Evolutionary conservation across 2,888 invertebrate species (phyloP).

Genomic region (Drosophila leonis): DNA sequence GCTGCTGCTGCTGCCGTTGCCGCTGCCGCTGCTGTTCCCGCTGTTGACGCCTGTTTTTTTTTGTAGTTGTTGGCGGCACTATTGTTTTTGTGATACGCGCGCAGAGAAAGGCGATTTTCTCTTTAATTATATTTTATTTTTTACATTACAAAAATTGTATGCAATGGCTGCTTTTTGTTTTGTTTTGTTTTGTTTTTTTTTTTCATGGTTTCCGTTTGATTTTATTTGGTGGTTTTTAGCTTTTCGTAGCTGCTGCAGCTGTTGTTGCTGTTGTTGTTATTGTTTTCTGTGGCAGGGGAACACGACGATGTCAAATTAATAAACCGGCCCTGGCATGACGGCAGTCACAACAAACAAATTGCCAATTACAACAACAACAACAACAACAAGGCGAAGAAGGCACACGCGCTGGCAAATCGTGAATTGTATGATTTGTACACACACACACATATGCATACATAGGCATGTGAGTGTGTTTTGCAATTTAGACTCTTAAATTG

Average conservation of each 20-base stretch:
- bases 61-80: slow-evolving; percentile 61
- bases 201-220: slow-evolving; percentile 70
- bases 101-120: slow-evolving; percentile 77
- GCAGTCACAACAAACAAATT: slow-evolving; percentile 39
- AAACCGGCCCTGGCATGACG: slow-evolving; percentile 69
- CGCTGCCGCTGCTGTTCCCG: slow-evolving; percentile 51
- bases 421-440: slow-evolving; percentile 40
- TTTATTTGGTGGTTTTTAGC: slow-evolving; percentile 46
- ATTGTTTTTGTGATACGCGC: slow-evolving; percentile 75
- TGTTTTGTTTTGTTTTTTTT: slow-evolving; percentile 28
- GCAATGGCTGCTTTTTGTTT: slow-evolving; percentile 45
- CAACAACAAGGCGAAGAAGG: slow-evolving; percentile 4
- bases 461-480: slow-evolving; percentile 35
- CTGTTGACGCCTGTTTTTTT: slow-evolving; percentile 59
- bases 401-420: slow-evolving; percentile 44
- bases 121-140: slow-evolving; percentile 78
- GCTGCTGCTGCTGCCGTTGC: slow-evolving; percentile 49
- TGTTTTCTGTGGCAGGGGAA: slow-evolving; percentile 52
- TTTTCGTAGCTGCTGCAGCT: slow-evolving; percentile 16
- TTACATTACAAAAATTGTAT: slow-evolving; percentile 66
- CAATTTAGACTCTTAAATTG: slow-evolving; percentile 46
- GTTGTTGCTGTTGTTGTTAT: slow-evolving; percentile 15
- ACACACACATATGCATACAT: not conserved
- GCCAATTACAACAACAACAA: slow-evolving; percentile 42
- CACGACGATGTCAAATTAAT: slow-evolving; percentile 73